These are phyloP conservation scores for Tachina grossa DNA, from an alignment of 2,888 invertebrate genomes.

Conservation along the genomic window DNA sequence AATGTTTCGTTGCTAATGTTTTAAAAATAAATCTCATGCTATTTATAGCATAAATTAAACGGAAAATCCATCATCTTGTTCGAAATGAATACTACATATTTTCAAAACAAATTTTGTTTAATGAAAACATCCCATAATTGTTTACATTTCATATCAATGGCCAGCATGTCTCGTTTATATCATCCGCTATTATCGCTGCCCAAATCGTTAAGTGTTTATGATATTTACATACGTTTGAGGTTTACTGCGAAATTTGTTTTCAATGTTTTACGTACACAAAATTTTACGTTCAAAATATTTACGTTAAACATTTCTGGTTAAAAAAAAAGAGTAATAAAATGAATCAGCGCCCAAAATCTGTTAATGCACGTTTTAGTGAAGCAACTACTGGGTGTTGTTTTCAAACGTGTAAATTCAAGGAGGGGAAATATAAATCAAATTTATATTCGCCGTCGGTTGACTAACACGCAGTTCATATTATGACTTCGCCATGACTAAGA, in stretches of 20 bases:
- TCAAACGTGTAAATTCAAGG: background rate
- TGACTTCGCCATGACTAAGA: too few species aligned
- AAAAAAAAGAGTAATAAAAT: constrained; percentile 14
- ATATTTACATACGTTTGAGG: constrained; percentile 32
- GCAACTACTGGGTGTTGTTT: constrained; percentile 19
- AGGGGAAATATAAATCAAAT: background rate
- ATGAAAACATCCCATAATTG: constrained; percentile 46
- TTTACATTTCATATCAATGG: constrained; percentile 47
- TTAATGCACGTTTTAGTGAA: constrained; percentile 8
- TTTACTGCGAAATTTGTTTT: constrained; percentile 9
- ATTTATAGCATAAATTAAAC: constrained; percentile 32
- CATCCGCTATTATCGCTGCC: constrained; percentile 46
- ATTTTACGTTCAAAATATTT: constrained; percentile 62
- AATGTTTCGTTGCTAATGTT: background rate
- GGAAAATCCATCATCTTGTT: constrained; percentile 19
- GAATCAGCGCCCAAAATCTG: constrained; percentile 33
- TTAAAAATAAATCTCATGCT: constrained; percentile 23
- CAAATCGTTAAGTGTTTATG: constrained; percentile 54
- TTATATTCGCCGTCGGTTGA: too few species aligned
- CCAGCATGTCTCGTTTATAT: constrained; percentile 49
- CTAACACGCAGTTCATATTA: too few species aligned
- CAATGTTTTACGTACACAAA: constrained; percentile 35
- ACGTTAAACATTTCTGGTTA: constrained; percentile 40
- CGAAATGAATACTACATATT: constrained; percentile 5
- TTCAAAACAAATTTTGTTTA: constrained; percentile 32